Conservation (phyloP, 2,113 vertebrate species). For the Callithrix jacchus region DNA sequence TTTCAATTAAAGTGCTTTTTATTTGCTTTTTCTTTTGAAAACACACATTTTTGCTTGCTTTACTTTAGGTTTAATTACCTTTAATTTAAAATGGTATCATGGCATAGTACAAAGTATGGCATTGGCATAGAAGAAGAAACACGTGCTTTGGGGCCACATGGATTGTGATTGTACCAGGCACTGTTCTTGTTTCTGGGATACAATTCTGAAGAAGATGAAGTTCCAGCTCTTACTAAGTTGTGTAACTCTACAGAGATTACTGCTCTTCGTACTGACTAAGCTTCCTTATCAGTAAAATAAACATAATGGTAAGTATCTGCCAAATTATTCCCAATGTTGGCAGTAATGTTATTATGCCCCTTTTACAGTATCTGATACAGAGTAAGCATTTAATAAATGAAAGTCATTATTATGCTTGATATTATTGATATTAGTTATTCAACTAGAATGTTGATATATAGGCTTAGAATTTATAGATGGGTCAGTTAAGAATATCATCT, state of each 20-base stretch:
- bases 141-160: background rate
- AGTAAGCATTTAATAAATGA: background rate
- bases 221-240: background rate
- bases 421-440: background rate
- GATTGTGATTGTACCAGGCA: background rate
- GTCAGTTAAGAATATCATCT: background rate
- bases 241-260: background rate
- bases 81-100: background rate
- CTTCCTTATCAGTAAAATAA: background rate
- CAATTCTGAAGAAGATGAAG: fast-evolving
- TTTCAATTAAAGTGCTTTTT: background rate
- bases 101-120: background rate
- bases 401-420: background rate
- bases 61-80: background rate
- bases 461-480: background rate
- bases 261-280: background rate
- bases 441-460: background rate
- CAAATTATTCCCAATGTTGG: background rate
- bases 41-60: background rate
- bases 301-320: background rate
- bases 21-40: background rate
- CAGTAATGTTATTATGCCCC: background rate
- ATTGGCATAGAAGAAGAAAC: background rate
- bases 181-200: background rate
- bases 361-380: background rate